Conservation (phyloP, 2,888 invertebrate species). For the Taphrorychus bicolor region DNA sequence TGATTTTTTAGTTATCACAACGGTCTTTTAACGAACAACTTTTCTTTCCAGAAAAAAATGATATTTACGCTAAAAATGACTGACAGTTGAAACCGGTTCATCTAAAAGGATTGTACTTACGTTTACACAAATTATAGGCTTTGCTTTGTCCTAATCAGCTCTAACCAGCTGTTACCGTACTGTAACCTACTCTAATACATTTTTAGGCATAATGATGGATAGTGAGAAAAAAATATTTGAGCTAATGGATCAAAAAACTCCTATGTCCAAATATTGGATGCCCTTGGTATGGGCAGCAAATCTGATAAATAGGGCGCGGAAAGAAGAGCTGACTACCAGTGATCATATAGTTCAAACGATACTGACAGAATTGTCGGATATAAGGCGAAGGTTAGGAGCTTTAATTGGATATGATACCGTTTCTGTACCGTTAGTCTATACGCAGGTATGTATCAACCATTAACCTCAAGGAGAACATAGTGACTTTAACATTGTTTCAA, state of each 20-base stretch:
- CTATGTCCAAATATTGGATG: slow-evolving; percentile 94
- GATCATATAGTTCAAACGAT: slow-evolving; percentile 94
- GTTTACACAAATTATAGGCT: no score
- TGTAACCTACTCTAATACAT: neutral
- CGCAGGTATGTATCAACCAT: slow-evolving; percentile 73
- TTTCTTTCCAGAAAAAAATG: no score
- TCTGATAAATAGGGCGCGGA: slow-evolving; percentile 86
- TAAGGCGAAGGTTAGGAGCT: slow-evolving; percentile 81
- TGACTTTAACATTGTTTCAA: no score
- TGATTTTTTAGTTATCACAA: no score
- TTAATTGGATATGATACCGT: slow-evolving; percentile 91
- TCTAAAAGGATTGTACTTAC: no score
- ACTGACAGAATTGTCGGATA: slow-evolving; percentile 87
- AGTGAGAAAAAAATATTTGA: slow-evolving; percentile 92
- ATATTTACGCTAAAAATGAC: no score
- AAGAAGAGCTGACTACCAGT: slow-evolving; percentile 82
- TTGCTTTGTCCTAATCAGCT: neutral
- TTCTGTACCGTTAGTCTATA: slow-evolving; percentile 90
- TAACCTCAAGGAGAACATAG: no score
- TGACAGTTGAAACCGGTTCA: no score
- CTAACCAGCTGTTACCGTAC: neutral
- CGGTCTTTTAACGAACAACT: no score
- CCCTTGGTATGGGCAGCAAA: slow-evolving; percentile 93
- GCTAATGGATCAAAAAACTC: slow-evolving; percentile 86
- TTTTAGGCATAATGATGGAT: slow-evolving; percentile 83